Conservation (phyloP, 1,140 invertebrate species). For the Belonocnema kinseyi region DNA sequence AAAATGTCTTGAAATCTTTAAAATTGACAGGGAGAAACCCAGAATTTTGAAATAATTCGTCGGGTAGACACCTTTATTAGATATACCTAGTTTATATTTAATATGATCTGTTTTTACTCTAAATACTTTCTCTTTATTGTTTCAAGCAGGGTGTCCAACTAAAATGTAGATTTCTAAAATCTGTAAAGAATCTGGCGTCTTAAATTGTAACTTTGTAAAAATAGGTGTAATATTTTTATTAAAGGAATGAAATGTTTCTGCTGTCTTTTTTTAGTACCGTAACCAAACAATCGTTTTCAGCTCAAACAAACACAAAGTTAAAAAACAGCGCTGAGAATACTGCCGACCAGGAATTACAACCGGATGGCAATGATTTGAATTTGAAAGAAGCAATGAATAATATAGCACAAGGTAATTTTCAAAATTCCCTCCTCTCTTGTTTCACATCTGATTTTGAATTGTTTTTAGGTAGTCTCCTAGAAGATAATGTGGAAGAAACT, state of each 20-base stretch:
- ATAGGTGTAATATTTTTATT: conserved; percentile 9
- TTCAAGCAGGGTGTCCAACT: too few relatives aligned
- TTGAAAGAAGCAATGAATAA: conserved; percentile 18
- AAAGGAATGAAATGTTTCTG: not conserved
- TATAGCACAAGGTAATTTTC: not conserved
- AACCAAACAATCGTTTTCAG: conserved; percentile 56
- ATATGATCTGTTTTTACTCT: too few relatives aligned
- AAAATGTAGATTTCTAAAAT: too few relatives aligned
- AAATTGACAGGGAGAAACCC: too few relatives aligned
- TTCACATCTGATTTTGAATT: not conserved
- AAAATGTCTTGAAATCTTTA: too few relatives aligned
- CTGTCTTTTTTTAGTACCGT: conserved; percentile 44
- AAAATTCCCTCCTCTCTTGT: too few relatives aligned
- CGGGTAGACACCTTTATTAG: too few relatives aligned
- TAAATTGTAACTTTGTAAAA: conserved; percentile 9
- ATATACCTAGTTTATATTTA: too few relatives aligned
- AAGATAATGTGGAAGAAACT: conserved; percentile 3
- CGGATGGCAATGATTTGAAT: not conserved
- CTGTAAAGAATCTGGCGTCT: not conserved
- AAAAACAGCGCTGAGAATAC: conserved; percentile 38
- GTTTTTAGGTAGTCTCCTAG: not conserved
- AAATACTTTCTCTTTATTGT: too few relatives aligned
- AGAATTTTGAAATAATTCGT: too few relatives aligned
- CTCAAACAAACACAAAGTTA: conserved; percentile 44
- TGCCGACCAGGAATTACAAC: not conserved